These are phyloP conservation scores for Periplaneta americana DNA, from an alignment of 1,140 invertebrate species.

Conservation along the genomic window DNA sequence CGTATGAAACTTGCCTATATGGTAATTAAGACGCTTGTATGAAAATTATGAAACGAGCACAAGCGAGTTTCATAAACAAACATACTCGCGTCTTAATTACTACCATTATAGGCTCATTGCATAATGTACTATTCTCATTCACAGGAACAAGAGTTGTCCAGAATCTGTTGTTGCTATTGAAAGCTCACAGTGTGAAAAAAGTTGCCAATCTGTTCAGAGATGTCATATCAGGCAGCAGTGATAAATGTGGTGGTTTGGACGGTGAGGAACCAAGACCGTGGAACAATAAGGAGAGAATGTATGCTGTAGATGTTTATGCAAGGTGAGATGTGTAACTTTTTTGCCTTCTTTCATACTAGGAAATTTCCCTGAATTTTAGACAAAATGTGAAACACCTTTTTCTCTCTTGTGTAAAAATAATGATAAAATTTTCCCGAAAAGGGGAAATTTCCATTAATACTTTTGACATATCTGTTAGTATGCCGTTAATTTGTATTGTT, in stretches of 20 bases:
- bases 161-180: slow-evolving; percentile 50
- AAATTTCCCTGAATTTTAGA: neutral
- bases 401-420: too few relatives aligned
- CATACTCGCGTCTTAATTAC: too few relatives aligned
- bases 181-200: slow-evolving; percentile 52
- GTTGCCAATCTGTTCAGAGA: slow-evolving; percentile 51
- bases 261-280: slow-evolving; percentile 44
- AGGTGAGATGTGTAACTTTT: too few relatives aligned
- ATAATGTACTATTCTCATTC: slow-evolving; percentile 22
- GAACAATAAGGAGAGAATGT: slow-evolving; percentile 59
- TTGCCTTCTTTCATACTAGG: neutral
- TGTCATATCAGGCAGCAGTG: neutral
- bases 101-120: neutral
- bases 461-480: too few relatives aligned
- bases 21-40: too few relatives aligned
- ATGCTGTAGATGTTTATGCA: slow-evolving; percentile 56
- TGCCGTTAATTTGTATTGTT: too few relatives aligned
- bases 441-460: too few relatives aligned
- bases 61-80: too few relatives aligned
- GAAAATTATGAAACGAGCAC: too few relatives aligned
- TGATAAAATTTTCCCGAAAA: too few relatives aligned
- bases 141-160: slow-evolving; percentile 56
- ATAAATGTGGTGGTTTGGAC: slow-evolving; percentile 38
- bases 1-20: too few relatives aligned
- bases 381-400: too few relatives aligned